Conservation (phyloP, 2,888 invertebrate species). For the Zootermopsis nevadensis region DNA sequence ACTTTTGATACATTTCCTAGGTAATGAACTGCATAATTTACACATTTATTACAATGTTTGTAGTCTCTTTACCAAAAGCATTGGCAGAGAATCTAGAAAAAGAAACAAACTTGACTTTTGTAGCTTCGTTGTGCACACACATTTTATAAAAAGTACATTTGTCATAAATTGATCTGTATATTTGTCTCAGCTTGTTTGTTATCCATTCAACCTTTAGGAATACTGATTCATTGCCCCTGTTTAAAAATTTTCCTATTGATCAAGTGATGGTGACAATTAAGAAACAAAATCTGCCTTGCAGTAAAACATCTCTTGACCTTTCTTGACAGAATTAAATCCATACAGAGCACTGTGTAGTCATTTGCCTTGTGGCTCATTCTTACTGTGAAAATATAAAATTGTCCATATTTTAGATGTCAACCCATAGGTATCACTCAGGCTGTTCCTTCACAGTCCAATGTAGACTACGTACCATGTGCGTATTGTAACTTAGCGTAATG, state of each 20-base stretch:
- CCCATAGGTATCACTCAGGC: conserved; percentile 48
- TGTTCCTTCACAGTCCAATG: conserved; percentile 43
- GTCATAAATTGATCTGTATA: conserved; percentile 46
- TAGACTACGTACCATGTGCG: conserved; percentile 39
- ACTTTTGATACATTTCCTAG: conserved; percentile 54
- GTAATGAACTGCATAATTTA: conserved; percentile 50
- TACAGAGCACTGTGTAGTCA: conserved; percentile 32
- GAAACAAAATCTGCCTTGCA: conserved; percentile 47
- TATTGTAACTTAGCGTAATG: conserved; percentile 25
- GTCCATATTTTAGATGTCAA: conserved; percentile 49
- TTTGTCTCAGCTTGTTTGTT: conserved; percentile 47
- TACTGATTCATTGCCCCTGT: conserved; percentile 48
- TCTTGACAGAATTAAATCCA: conserved; percentile 29
- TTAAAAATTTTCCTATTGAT: conserved; percentile 51
- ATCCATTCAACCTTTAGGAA: conserved; percentile 44
- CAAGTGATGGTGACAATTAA: conserved; percentile 47
- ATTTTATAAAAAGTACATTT: conserved; percentile 50
- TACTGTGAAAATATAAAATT: conserved; percentile 45
- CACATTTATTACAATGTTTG: conserved; percentile 51
- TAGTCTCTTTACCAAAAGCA: conserved; percentile 51
- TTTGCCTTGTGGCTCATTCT: conserved; percentile 38
- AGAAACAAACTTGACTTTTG: conserved; percentile 50
- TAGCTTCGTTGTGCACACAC: conserved; percentile 53
- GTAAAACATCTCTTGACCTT: conserved; percentile 28
- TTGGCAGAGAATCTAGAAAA: conserved; percentile 54